Conservation (phyloP, 1,140 invertebrate genomes). For the Heliconius congener region DNA sequence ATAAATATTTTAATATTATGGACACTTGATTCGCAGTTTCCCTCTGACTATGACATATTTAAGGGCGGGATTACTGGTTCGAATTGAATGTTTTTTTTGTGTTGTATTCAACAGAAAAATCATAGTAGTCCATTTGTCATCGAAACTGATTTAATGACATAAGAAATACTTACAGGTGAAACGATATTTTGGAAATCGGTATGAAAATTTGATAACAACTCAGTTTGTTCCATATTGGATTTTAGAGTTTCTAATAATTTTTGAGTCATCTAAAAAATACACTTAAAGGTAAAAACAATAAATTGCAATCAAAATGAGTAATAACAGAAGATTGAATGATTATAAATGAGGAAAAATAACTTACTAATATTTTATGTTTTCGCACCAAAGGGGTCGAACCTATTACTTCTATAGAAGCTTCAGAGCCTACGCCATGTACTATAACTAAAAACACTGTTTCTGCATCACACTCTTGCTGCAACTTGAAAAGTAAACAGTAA, state of each 20-base stretch:
- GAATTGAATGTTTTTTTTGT: no score
- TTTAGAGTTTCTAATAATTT: slow-evolving; percentile 51
- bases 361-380: slow-evolving; percentile 60
- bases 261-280: slow-evolving; percentile 50
- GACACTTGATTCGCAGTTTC: no score
- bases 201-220: slow-evolving; percentile 51
- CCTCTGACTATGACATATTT: no score
- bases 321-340: neutral
- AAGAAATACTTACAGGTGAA: slow-evolving; percentile 50
- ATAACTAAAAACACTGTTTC: slow-evolving; percentile 57
- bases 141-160: no score
- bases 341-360: neutral
- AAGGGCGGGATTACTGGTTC: no score
- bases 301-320: neutral
- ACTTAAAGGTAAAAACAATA: neutral
- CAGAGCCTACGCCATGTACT: slow-evolving; percentile 52
- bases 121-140: no score
- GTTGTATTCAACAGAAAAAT: no score
- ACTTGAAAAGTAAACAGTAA: slow-evolving; percentile 42
- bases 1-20: no score
- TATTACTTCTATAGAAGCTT: slow-evolving; percentile 64
- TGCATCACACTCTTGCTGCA: slow-evolving; percentile 63
- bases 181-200: slow-evolving; percentile 55
- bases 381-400: slow-evolving; percentile 44
- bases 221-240: slow-evolving; percentile 43